Evolutionary conservation across 1,140 invertebrate species (phyloP).

Genomic region (Adelges cooleyi): DNA sequence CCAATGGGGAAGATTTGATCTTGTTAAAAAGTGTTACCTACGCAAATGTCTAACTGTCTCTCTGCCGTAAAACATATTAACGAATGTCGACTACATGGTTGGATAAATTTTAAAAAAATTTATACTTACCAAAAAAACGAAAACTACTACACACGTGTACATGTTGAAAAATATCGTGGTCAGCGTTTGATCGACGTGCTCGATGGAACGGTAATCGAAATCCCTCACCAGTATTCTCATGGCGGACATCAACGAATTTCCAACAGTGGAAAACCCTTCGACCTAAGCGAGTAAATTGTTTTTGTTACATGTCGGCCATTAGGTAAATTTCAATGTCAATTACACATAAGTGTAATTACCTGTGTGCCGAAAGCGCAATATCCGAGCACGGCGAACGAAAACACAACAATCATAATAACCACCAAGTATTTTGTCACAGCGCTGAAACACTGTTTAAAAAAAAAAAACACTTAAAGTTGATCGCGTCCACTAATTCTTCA

Average conservation of each 20-base stretch:
- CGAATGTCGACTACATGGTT: too few species aligned
- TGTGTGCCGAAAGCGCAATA: constrained; percentile 2
- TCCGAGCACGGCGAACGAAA: background rate
- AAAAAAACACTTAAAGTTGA: background rate
- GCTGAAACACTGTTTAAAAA: background rate
- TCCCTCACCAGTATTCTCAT: constrained; percentile 9
- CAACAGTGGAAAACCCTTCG: constrained; percentile 1
- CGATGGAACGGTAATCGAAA: background rate
- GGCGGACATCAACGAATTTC: background rate
- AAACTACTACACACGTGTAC: background rate
- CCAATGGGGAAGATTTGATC: too few species aligned
- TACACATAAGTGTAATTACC: background rate
- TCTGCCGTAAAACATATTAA: too few species aligned
- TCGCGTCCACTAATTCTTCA: too few species aligned
- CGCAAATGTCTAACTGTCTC: too few species aligned
- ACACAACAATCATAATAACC: background rate
- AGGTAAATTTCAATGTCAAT: too few species aligned
- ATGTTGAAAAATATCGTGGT: background rate
- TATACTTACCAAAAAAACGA: constrained; percentile 7
- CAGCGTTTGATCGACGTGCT: background rate
- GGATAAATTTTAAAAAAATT: too few species aligned
- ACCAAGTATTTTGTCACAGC: background rate
- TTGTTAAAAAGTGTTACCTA: too few species aligned
- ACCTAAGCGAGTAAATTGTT: background rate
- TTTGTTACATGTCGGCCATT: too few species aligned